phyloP scores from a whole-genome alignment of 2,888 invertebrate species.

The Fragum whitleyi region DNA sequence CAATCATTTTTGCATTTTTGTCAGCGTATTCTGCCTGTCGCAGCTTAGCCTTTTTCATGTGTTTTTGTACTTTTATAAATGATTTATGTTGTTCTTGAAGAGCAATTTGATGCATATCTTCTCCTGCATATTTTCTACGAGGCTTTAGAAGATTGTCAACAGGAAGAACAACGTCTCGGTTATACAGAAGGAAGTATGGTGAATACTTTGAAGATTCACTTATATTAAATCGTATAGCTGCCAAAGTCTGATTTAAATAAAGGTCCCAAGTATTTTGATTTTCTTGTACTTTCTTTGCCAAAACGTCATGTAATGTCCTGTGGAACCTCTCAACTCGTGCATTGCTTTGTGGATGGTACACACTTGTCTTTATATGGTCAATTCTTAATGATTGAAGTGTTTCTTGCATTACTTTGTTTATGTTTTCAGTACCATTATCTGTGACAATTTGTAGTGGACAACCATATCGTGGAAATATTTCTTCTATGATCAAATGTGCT shows the following conservation, averaged over 20 bases:
- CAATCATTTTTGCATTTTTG: not conserved
- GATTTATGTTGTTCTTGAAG: constrained; percentile 52
- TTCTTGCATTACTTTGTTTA: constrained; percentile 12
- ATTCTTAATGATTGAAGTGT: constrained; percentile 28
- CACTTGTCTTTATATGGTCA: constrained; percentile 4
- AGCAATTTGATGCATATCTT: constrained; percentile 35
- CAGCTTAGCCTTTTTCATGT: constrained; percentile 28
- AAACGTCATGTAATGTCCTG: constrained; percentile 21
- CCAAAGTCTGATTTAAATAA: constrained; percentile 8
- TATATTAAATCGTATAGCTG: constrained; percentile 24
- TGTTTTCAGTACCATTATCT: constrained; percentile 33
- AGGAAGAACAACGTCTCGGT: constrained; percentile 13
- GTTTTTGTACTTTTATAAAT: constrained; percentile 39
- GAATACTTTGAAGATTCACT: constrained; percentile 18
- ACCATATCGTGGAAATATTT: constrained; percentile 53
- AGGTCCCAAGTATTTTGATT: constrained; percentile 18
- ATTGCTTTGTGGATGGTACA: constrained; percentile 30
- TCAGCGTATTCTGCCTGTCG: constrained; percentile 33
- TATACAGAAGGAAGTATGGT: constrained; percentile 12
- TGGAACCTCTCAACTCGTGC: constrained; percentile 21
- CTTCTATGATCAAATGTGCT: constrained; percentile 50
- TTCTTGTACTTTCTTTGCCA: constrained; percentile 20
- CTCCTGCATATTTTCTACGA: constrained; percentile 7
- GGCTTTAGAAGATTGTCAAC: constrained; percentile 22
- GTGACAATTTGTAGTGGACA: constrained; percentile 36